phyloP scores from a whole-genome alignment of 2,888 invertebrate species.

The Agonopterix subpropinquella region DNA sequence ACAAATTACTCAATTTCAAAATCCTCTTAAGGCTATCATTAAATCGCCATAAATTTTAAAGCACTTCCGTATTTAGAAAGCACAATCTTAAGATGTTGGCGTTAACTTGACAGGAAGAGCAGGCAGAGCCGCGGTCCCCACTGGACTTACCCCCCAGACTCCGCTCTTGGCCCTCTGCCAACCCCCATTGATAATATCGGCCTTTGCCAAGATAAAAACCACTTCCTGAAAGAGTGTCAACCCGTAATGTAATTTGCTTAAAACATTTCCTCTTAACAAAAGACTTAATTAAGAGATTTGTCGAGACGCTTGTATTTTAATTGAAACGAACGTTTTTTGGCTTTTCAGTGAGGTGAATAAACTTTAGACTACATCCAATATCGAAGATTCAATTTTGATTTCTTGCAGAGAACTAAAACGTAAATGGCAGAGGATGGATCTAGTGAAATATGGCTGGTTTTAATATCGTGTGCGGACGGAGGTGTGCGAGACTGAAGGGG shows the following conservation, averaged over 20 bases:
- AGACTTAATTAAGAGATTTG: not conserved
- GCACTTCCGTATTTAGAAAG: not conserved
- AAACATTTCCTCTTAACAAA: not conserved
- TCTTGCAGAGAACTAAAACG: conserved; percentile 42
- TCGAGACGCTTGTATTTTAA: too few relatives aligned
- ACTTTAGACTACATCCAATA: conserved; percentile 9
- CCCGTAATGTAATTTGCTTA: conserved; percentile 4
- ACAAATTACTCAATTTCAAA: too few relatives aligned
- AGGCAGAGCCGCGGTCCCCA: conserved; percentile 17
- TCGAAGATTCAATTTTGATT: conserved; percentile 45
- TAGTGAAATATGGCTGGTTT: conserved; percentile 58
- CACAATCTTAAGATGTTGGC: conserved; percentile 20
- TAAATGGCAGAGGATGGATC: conserved; percentile 45
- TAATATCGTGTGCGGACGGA: conserved; percentile 41
- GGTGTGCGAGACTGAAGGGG: conserved; percentile 27
- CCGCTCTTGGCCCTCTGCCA: conserved; percentile 50
- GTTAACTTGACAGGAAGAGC: conserved; percentile 24
- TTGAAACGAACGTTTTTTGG: too few relatives aligned
- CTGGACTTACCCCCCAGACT: conserved; percentile 24
- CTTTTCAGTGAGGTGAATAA: not conserved
- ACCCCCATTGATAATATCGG: conserved; percentile 47
- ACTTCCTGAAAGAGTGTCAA: conserved; percentile 30
- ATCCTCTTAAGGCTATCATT: not conserved
- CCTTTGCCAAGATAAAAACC: conserved; percentile 47
- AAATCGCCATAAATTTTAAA: conserved; percentile 3